Conservation (phyloP, 2,888 invertebrate species). For the Scaptomyza cyrtandrae region DNA sequence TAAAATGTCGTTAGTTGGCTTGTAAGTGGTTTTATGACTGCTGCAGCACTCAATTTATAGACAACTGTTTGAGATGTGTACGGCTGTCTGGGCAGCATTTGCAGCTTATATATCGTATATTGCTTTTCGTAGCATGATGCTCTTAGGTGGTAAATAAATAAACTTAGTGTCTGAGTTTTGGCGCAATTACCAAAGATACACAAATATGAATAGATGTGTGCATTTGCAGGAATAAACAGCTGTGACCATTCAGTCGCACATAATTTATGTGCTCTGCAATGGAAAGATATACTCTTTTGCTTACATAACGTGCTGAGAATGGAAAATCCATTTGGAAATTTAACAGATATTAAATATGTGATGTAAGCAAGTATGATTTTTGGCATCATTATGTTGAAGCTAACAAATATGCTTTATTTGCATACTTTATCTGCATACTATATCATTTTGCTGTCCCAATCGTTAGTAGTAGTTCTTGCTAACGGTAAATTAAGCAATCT, state of each 20-base stretch:
- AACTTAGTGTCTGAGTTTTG: constrained; percentile 59
- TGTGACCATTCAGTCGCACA: constrained; percentile 26
- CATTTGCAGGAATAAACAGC: constrained; percentile 6
- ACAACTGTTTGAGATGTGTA: constrained; percentile 36
- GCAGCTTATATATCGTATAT: constrained; percentile 41
- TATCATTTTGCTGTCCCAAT: constrained; percentile 6
- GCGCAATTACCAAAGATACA: constrained; percentile 44
- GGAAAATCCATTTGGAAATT: neutral
- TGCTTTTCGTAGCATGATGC: constrained; percentile 45
- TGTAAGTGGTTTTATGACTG: constrained; percentile 51
- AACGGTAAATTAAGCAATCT: constrained; percentile 43
- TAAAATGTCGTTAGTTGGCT: neutral
- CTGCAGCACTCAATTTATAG: constrained; percentile 53
- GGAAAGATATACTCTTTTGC: neutral
- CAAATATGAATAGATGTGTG: neutral
- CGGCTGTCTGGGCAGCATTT: too few relatives aligned
- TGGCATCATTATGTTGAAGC: neutral
- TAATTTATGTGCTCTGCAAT: constrained; percentile 31
- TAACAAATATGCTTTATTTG: neutral
- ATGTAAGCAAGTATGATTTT: neutral
- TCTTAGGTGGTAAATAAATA: constrained; percentile 57
- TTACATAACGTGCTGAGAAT: constrained; percentile 17
- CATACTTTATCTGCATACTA: neutral
- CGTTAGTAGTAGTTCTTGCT: constrained; percentile 31
- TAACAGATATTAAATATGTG: neutral